Evolutionary conservation across 2,113 vertebrate genomes (phyloP).

Genomic region (Orthochromis malagaraziensis): DNA sequence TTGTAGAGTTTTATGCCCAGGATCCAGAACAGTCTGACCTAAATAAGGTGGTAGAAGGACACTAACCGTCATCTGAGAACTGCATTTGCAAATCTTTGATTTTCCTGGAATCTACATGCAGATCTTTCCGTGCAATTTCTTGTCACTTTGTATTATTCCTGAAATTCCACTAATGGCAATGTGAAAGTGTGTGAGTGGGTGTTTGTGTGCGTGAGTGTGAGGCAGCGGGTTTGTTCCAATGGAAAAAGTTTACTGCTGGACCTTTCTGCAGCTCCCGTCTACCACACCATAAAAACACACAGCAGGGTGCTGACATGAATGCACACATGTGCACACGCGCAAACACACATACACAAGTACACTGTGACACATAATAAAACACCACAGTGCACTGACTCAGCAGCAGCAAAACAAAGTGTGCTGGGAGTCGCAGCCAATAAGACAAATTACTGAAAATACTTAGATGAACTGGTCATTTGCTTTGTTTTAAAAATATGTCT

Average conservation of each 20-base stretch:
- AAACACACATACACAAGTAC: not conserved
- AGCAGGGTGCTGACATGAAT: constrained; percentile 18
- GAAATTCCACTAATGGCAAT: not conserved
- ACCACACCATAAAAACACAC: constrained; percentile 44
- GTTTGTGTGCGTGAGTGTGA: not conserved
- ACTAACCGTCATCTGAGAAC: not conserved
- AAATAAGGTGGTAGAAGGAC: not conserved
- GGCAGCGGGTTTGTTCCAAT: constrained; percentile 23
- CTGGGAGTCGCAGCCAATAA: not conserved
- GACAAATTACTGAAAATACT: not conserved
- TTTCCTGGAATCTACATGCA: not conserved
- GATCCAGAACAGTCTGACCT: not conserved
- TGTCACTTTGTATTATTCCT: constrained; percentile 9
- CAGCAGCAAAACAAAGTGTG: not conserved
- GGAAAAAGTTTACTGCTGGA: constrained; percentile 39
- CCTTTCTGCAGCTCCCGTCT: not conserved
- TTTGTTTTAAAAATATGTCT: not conserved
- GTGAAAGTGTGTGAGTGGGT: not conserved
- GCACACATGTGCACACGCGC: not conserved
- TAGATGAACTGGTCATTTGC: not conserved
- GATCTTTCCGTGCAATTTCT: constrained; percentile 5
- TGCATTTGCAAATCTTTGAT: not conserved
- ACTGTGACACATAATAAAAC: constrained; percentile 40
- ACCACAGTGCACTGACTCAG: constrained; percentile 7
- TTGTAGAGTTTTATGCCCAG: not conserved